Conservation (phyloP, 2,888 invertebrate genomes). For the Baccha elongata region DNA sequence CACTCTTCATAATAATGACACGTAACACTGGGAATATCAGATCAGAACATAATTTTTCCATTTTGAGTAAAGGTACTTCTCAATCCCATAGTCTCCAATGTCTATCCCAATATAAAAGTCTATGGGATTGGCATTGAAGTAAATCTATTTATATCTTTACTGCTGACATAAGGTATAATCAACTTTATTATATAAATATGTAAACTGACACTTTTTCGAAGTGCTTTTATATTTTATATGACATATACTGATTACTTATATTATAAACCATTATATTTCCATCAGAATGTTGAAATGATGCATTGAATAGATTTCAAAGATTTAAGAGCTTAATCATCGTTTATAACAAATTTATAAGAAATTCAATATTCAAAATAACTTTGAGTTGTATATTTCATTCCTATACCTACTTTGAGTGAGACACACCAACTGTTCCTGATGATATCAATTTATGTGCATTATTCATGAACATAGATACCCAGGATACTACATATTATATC, state of each 20-base stretch:
- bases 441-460: constrained; percentile 63
- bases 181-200: neutral
- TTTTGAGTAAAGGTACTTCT: too few relatives aligned
- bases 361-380: neutral
- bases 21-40: too few relatives aligned
- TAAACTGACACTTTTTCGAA: constrained; percentile 2
- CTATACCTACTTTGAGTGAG: neutral
- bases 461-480: constrained; percentile 61
- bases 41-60: constrained; percentile 26
- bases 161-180: neutral
- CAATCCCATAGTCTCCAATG: too few relatives aligned
- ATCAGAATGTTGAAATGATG: too few relatives aligned
- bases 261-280: too few relatives aligned
- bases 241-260: too few relatives aligned
- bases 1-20: too few relatives aligned
- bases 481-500: constrained; percentile 8
- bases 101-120: constrained; percentile 15
- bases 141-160: neutral
- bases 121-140: constrained; percentile 3
- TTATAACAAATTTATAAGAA: constrained; percentile 34
- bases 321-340: neutral
- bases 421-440: neutral
- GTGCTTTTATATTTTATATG: too few relatives aligned
- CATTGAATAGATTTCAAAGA: constrained; percentile 16
- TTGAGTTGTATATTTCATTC: neutral